Conservation (phyloP, 2,797 vertebrate species). For the Sarcoramphus papa region DNA sequence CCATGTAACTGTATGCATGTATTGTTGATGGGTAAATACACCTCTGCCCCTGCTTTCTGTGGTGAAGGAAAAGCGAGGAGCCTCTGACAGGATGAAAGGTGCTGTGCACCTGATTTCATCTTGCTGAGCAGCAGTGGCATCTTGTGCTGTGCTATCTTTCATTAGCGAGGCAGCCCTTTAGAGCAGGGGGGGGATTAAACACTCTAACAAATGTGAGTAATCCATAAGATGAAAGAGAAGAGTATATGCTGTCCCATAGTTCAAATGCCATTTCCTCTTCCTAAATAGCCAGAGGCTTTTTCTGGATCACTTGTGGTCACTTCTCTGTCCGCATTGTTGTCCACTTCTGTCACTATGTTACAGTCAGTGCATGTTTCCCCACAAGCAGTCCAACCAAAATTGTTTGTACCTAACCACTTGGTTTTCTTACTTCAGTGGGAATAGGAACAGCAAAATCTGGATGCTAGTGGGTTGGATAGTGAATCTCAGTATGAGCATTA, state of each 20-base stretch:
- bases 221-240: background rate
- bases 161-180: background rate
- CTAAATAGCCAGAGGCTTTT: background rate
- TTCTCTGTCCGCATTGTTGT: accelerated
- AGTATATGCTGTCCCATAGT: background rate
- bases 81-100: background rate
- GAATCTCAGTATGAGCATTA: background rate
- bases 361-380: background rate
- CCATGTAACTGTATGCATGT: background rate
- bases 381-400: background rate
- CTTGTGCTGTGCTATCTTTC: background rate
- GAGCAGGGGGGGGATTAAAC: background rate
- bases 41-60: background rate
- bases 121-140: background rate
- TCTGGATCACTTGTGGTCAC: accelerated
- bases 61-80: background rate
- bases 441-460: background rate
- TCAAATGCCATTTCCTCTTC: background rate
- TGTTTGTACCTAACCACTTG: background rate
- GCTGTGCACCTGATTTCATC: background rate
- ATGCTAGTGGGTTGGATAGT: background rate
- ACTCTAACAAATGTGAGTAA: background rate
- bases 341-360: accelerated
- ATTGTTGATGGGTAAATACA: background rate
- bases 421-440: background rate